phyloP scores from a whole-genome alignment of 2,797 vertebrate genomes.

The Sylvilagus floridanus region DNA sequence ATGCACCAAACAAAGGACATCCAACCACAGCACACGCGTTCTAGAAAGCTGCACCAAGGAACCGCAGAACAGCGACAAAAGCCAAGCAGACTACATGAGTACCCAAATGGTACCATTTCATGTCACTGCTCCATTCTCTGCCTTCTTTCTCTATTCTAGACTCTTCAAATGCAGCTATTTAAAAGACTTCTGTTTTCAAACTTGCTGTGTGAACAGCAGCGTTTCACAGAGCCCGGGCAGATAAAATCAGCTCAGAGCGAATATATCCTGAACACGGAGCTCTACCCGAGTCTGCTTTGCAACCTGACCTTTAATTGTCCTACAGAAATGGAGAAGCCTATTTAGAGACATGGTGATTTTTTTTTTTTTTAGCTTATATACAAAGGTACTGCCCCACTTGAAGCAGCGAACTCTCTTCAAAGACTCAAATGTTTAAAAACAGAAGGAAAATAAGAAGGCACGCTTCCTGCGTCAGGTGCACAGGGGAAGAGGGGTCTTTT shows the following conservation, averaged over 20 bases:
- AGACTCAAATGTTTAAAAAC: constrained; percentile 57
- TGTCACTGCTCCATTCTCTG: constrained; percentile 4
- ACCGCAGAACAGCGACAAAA: background rate
- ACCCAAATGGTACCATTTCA: background rate
- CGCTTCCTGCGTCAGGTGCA: constrained; percentile 67
- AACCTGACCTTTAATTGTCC: constrained; percentile 86
- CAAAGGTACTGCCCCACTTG: background rate
- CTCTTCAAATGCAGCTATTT: constrained; percentile 72
- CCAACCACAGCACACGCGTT: background rate
- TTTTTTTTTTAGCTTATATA: constrained; percentile 24
- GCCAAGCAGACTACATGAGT: background rate
- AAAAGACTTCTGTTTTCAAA: constrained; percentile 76
- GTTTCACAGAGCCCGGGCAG: constrained; percentile 78
- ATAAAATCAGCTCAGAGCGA: constrained; percentile 87
- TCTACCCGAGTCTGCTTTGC: constrained; percentile 80
- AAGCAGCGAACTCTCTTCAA: constrained; percentile 33
- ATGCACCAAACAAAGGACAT: background rate
- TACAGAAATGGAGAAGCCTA: background rate
- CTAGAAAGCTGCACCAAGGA: constrained; percentile 10
- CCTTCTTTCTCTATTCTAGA: background rate
- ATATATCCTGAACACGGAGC: constrained; percentile 62
- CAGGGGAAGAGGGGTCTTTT: constrained; percentile 65
- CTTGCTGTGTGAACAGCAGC: constrained; percentile 70
- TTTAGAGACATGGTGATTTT: constrained; percentile 56
- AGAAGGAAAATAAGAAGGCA: constrained; percentile 55